These are phyloP conservation scores for Anguilla rostrata DNA, from an alignment of 2,113 vertebrate species.

Conservation along the genomic window DNA sequence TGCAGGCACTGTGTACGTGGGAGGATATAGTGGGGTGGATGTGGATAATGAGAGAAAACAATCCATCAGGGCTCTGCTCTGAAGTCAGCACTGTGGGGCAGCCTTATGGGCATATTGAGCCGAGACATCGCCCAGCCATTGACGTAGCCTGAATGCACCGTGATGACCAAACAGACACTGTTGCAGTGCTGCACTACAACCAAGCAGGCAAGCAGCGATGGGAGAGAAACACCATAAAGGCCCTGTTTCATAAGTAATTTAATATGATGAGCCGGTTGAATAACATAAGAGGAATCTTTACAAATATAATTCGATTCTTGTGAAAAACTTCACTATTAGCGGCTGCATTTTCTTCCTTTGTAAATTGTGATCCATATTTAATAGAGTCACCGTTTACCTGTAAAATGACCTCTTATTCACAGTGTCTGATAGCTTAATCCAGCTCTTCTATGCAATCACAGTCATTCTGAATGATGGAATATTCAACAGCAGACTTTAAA, in stretches of 20 bases:
- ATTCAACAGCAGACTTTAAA: background rate
- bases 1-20: no score
- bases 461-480: background rate
- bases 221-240: no score
- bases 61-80: no score
- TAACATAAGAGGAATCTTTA: no score
- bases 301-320: background rate
- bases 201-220: no score
- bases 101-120: background rate
- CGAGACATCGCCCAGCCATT: background rate
- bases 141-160: background rate
- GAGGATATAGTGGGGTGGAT: no score
- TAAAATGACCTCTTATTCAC: background rate
- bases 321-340: background rate
- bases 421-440: background rate
- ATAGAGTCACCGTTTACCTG: background rate
- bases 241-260: no score
- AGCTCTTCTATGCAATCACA: background rate
- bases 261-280: no score
- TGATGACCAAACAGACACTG: background rate
- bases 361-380: background rate
- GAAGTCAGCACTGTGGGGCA: no score
- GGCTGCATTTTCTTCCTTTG: background rate
- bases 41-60: no score
- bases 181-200: no score